Evolutionary conservation across 2,797 vertebrate species (phyloP).

Genomic region (Centroberyx gerrardi): DNA sequence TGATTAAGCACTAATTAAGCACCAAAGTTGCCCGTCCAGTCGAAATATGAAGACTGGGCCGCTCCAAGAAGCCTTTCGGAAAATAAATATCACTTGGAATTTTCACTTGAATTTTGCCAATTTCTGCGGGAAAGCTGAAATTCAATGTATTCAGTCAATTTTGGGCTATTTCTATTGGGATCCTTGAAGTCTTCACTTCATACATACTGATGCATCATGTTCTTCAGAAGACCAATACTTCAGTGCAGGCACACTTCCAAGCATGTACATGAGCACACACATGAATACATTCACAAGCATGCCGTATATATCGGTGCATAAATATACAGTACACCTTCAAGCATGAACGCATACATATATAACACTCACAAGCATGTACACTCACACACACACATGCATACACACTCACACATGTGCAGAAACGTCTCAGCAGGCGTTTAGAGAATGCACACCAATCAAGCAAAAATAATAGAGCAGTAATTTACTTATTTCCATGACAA

Average conservation of each 20-base stretch:
- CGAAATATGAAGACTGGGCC: conserved; percentile 14
- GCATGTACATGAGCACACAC: conserved; percentile 12
- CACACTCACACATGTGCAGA: conserved; percentile 7
- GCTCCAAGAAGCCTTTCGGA: conserved; percentile 1
- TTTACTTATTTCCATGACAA: conserved; percentile 60
- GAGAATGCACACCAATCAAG: conserved; percentile 26
- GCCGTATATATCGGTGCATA: conserved; percentile 15
- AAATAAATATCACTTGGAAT: conserved; percentile 7
- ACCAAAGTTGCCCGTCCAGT: conserved; percentile 14
- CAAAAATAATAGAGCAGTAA: conserved; percentile 48
- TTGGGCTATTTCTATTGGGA: not conserved
- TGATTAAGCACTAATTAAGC: conserved; percentile 49
- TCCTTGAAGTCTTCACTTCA: conserved; percentile 28
- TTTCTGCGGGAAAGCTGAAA: conserved; percentile 34
- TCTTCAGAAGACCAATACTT: conserved; percentile 13
- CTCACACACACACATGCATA: not conserved
- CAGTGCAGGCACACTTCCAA: conserved; percentile 24
- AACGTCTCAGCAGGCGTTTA: conserved; percentile 4
- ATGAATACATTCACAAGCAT: conserved; percentile 21
- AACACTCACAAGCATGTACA: not conserved
- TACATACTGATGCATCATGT: conserved; percentile 38
- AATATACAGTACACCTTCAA: conserved; percentile 36
- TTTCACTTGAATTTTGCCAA: not conserved
- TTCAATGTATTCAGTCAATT: not conserved
- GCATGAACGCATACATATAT: not conserved